Evolutionary conservation across 1,140 invertebrate genomes (phyloP).

Genomic region (Drosophila pallidifrons): DNA sequence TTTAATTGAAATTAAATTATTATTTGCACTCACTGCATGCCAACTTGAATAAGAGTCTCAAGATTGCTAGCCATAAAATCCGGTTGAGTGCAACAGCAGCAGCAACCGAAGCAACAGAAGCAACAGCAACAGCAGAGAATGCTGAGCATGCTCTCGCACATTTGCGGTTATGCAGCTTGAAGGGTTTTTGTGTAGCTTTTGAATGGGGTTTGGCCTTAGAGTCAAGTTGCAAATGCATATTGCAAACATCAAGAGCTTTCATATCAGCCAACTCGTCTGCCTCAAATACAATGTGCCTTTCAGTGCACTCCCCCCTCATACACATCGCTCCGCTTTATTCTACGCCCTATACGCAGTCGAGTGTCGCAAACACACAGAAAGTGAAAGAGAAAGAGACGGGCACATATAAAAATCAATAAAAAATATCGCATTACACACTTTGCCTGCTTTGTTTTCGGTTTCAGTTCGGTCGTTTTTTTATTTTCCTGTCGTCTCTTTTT

Average conservation of each 20-base stretch:
- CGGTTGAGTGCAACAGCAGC: background rate
- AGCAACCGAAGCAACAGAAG: too few relatives aligned
- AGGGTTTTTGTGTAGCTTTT: conserved; percentile 38
- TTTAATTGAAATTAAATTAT: conserved; percentile 9
- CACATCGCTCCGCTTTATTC: background rate
- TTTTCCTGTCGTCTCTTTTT: conserved; percentile 14
- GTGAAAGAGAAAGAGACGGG: conserved; percentile 9
- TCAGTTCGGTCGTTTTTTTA: conserved; percentile 17
- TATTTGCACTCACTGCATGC: background rate
- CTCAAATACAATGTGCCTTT: conserved; percentile 43
- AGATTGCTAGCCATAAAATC: background rate
- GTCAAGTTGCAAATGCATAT: conserved; percentile 71
- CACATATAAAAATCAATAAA: conserved; percentile 76
- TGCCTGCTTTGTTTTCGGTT: conserved; percentile 62
- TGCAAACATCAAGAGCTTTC: conserved; percentile 72
- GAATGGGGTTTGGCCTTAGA: conserved; percentile 21
- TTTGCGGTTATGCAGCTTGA: conserved; percentile 24
- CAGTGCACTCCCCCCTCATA: conserved; percentile 19
- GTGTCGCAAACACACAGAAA: conserved; percentile 19
- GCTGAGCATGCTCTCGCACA: background rate
- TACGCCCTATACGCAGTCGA: conserved; percentile 10
- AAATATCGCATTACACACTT: conserved; percentile 77
- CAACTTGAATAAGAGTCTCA: background rate
- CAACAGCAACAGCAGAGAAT: background rate
- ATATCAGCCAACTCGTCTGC: conserved; percentile 32